Conservation (phyloP, 2,113 vertebrate genomes). For the Octodon degus region DNA sequence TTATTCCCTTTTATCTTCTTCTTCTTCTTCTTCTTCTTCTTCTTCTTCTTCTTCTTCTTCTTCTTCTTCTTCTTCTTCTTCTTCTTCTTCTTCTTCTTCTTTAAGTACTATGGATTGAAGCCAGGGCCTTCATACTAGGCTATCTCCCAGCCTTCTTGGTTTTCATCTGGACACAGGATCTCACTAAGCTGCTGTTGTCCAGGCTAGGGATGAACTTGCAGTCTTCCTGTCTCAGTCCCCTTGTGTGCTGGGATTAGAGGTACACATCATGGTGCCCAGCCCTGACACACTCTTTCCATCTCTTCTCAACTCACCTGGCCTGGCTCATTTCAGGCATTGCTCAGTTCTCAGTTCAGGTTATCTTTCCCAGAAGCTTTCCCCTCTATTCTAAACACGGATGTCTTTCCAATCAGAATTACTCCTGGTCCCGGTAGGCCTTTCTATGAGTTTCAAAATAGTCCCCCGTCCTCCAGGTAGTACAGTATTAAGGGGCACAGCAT, state of each 20-base stretch:
- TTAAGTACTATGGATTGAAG: neutral
- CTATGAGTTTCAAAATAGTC: neutral
- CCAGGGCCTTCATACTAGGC: neutral
- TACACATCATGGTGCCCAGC: neutral
- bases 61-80: neutral
- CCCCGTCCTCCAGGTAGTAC: neutral
- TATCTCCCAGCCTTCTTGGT: neutral
- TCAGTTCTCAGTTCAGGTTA: neutral
- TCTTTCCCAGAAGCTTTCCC: neutral
- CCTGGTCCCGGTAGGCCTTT: neutral
- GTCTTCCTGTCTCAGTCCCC: neutral
- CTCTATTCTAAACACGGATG: neutral
- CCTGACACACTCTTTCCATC: neutral
- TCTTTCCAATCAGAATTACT: neutral
- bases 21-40: neutral
- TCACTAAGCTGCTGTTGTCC: neutral
- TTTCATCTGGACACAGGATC: neutral
- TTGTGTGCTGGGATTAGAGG: neutral
- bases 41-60: neutral
- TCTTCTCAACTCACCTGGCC: neutral
- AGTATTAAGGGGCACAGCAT: neutral
- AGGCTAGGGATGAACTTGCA: neutral
- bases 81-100: neutral
- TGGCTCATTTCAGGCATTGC: neutral
- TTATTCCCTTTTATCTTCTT: neutral